Percentiles rank a stretch among this genome's conserved stretches.
Conservation (phyloP, 1,140 invertebrate species). For the Matsumurasca onukii region DNA sequence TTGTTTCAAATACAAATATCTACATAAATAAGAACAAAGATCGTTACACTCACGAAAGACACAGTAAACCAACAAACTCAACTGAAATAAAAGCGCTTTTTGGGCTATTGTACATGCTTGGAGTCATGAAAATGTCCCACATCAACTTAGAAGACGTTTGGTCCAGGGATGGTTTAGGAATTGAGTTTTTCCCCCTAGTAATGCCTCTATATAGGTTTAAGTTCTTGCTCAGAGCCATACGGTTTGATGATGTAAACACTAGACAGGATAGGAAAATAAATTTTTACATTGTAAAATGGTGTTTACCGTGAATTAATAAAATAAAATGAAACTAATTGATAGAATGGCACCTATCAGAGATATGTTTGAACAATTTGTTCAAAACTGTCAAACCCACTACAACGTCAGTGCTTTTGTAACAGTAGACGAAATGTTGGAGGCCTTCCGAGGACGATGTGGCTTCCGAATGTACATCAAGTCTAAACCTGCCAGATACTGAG, state of each 20-base stretch:
- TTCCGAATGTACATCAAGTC: conserved; percentile 47
- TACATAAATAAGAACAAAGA: too few relatives aligned
- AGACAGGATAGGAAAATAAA: conserved; percentile 38
- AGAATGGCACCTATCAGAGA: conserved; percentile 45
- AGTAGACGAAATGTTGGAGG: conserved; percentile 44
- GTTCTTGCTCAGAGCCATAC: conserved; percentile 39
- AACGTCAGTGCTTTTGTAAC: conserved; percentile 30
- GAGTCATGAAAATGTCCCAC: too few relatives aligned
- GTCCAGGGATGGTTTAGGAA: conserved; percentile 38
- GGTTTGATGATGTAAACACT: conserved; percentile 44
- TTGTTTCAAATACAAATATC: too few relatives aligned
- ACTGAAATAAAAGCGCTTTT: too few relatives aligned
- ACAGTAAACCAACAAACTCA: too few relatives aligned
- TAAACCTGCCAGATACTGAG: conserved; percentile 49
- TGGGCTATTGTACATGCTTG: too few relatives aligned
- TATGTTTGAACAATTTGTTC: conserved; percentile 44
- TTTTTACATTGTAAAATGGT: too few relatives aligned
- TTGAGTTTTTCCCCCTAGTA: conserved; percentile 36
- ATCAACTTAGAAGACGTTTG: too few relatives aligned
- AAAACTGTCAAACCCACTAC: conserved; percentile 40
- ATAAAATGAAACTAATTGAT: too few relatives aligned
- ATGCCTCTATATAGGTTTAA: conserved; percentile 42
- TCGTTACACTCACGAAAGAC: too few relatives aligned
- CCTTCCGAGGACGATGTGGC: conserved; percentile 45
- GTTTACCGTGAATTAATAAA: too few relatives aligned